A percentile compares a stretch with the other conserved stretches of the same genome.
Conservation (phyloP, 2,113 vertebrate genomes). For the Riparia riparia region DNA sequence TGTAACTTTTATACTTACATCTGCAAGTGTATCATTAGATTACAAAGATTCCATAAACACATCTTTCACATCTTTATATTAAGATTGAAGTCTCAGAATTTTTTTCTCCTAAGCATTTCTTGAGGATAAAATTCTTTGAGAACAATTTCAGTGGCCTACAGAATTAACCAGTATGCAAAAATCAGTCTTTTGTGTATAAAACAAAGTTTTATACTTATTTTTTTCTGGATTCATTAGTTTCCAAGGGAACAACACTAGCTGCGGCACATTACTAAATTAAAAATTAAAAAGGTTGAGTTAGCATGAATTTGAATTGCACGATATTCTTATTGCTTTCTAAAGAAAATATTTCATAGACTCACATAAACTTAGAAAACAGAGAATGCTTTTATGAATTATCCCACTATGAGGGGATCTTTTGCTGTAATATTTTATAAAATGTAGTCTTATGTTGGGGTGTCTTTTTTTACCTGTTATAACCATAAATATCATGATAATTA, state of each 20-base stretch:
- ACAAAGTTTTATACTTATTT: background rate
- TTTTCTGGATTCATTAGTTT: background rate
- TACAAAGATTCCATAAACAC: background rate
- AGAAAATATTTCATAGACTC: background rate
- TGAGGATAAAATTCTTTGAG: background rate
- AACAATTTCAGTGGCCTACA: background rate
- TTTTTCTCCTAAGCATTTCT: background rate
- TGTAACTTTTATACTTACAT: background rate
- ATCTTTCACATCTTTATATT: background rate
- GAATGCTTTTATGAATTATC: background rate
- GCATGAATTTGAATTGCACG: background rate
- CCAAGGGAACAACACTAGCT: background rate
- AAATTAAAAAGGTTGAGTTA: background rate
- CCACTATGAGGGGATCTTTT: fast-evolving
- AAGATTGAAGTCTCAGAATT: background rate
- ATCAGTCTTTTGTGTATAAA: background rate
- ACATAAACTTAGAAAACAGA: background rate
- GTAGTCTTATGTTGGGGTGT: fast-evolving
- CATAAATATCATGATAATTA: background rate
- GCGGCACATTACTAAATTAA: background rate
- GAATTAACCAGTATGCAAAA: background rate
- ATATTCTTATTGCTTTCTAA: background rate
- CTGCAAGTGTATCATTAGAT: background rate
- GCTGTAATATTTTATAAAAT: background rate
- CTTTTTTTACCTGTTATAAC: background rate